phyloP scores from a whole-genome alignment of 2,888 invertebrate species.

The Masnerella sp. region DNA sequence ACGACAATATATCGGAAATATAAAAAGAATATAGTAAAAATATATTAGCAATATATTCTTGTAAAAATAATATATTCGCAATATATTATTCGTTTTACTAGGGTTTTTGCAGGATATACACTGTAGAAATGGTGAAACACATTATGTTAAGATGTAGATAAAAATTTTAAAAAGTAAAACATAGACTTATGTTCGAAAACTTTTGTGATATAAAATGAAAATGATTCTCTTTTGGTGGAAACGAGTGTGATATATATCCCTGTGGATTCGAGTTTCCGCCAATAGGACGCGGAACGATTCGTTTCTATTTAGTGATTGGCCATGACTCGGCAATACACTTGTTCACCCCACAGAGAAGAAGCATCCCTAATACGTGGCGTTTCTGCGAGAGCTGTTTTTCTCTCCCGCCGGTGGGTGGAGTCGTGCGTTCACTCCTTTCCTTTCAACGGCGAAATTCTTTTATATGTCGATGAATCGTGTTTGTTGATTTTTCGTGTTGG shows the following conservation, averaged over 20 bases:
- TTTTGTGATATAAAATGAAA: conserved; percentile 5
- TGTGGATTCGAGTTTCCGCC: conserved; percentile 11
- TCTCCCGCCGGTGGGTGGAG: conserved; percentile 53
- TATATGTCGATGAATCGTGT: conserved; percentile 7
- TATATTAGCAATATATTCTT: too few species aligned
- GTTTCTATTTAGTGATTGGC: conserved; percentile 58
- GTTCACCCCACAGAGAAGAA: conserved; percentile 53
- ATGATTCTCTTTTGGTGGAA: conserved; percentile 5
- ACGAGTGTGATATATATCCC: conserved; percentile 7
- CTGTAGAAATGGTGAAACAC: too few species aligned
- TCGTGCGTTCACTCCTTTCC: conserved; percentile 32
- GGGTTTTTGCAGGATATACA: too few species aligned
- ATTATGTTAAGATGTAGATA: too few species aligned
- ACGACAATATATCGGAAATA: too few species aligned
- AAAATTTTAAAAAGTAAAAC: too few species aligned
- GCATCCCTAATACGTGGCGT: conserved; percentile 43
- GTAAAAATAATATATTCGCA: too few species aligned
- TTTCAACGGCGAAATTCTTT: conserved; percentile 24
- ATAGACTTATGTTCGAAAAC: too few species aligned
- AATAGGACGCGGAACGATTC: conserved; percentile 39
- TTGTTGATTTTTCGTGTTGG: conserved; percentile 30
- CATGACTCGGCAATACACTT: conserved; percentile 50
- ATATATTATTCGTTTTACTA: too few species aligned
- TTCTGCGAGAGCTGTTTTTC: conserved; percentile 48
- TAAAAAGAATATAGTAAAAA: too few species aligned